Evolutionary conservation across 1,140 invertebrate species (phyloP).

Genomic region (Drosophila yakuba): DNA sequence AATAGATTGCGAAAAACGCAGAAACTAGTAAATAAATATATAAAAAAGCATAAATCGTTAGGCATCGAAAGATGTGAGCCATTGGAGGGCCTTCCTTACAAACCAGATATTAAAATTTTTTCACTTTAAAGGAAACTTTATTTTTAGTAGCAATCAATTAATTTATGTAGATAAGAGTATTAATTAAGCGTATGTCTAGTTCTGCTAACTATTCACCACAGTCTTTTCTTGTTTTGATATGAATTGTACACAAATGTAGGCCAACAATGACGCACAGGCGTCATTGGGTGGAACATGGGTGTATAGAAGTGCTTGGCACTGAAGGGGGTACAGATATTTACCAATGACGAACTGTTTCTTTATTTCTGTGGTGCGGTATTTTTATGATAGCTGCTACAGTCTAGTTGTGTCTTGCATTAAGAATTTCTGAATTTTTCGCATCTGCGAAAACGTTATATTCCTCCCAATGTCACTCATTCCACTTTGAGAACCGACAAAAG

Average conservation of each 20-base stretch:
- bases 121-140: too few relatives aligned
- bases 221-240: constrained; percentile 53
- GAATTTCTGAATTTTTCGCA: constrained; percentile 37
- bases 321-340: constrained; percentile 1
- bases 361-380: constrained; percentile 38
- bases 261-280: constrained; percentile 76
- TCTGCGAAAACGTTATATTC: constrained; percentile 51
- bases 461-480: neutral
- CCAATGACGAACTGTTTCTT: constrained; percentile 54
- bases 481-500: constrained; percentile 24
- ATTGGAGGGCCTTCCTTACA: too few relatives aligned
- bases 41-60: too few relatives aligned
- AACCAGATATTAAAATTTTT: too few relatives aligned
- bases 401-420: constrained; percentile 52
- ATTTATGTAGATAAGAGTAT: too few relatives aligned
- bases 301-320: neutral
- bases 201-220: constrained; percentile 2
- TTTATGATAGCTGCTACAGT: constrained; percentile 35
- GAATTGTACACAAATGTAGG: constrained; percentile 63
- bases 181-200: constrained; percentile 3
- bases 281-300: constrained; percentile 37
- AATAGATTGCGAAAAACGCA: too few relatives aligned
- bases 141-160: too few relatives aligned
- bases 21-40: too few relatives aligned
- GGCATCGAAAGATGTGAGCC: too few relatives aligned